Evolutionary conservation across 2,888 invertebrate genomes (phyloP).

Genomic region (Onchidella celtica): DNA sequence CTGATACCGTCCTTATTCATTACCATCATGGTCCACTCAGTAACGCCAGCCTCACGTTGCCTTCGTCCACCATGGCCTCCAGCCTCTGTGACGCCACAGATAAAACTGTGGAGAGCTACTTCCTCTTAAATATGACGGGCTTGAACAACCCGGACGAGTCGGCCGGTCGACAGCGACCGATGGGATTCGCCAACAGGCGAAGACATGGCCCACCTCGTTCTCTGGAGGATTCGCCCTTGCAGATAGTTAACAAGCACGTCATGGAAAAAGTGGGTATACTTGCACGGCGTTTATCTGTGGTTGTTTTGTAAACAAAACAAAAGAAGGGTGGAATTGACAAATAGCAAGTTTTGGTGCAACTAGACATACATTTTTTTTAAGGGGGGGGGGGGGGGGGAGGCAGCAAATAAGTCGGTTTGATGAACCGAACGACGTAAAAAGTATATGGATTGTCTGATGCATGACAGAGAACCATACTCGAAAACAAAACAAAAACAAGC

Average conservation of each 20-base stretch:
- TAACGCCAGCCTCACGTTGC: background rate
- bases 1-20: background rate
- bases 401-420: too few relatives aligned
- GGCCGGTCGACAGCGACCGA: background rate
- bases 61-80: background rate
- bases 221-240: constrained; percentile 4
- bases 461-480: too few relatives aligned
- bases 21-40: background rate
- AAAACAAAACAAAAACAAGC: too few relatives aligned
- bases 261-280: constrained; percentile 27
- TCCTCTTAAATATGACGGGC: background rate
- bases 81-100: background rate
- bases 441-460: too few relatives aligned
- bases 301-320: too few relatives aligned
- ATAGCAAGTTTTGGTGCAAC: too few relatives aligned
- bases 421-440: too few relatives aligned
- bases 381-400: too few relatives aligned
- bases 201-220: background rate
- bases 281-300: background rate
- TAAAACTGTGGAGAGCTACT: constrained; percentile 3
- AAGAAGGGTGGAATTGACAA: too few relatives aligned
- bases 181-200: background rate
- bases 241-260: constrained; percentile 22
- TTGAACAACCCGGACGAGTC: background rate
- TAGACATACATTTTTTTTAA: too few relatives aligned